Evolutionary conservation across 2,113 vertebrate species (phyloP).

Genomic region (Brienomyrus brachyistius): DNA sequence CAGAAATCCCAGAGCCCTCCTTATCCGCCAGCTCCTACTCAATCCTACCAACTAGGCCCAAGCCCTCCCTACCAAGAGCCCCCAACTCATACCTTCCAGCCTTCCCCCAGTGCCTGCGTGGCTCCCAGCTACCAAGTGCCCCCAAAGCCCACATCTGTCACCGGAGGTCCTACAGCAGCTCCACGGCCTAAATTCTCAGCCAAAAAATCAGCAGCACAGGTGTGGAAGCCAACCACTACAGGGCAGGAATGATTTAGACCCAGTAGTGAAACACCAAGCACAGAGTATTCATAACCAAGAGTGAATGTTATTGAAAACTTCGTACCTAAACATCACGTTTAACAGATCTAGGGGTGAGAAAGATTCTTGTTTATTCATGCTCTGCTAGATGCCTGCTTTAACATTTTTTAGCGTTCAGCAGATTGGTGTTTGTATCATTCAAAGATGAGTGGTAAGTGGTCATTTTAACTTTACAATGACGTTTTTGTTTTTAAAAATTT

Average conservation of each 20-base stretch:
- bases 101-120: slow-evolving; percentile 46
- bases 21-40: slow-evolving; percentile 29
- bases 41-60: slow-evolving; percentile 6
- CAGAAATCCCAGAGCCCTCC: slow-evolving; percentile 41
- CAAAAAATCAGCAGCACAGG: slow-evolving; percentile 84
- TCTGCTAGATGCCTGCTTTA: background rate
- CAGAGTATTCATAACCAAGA: background rate
- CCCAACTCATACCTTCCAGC: slow-evolving; percentile 54
- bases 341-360: background rate
- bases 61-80: slow-evolving; percentile 32
- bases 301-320: background rate
- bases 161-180: slow-evolving; percentile 57
- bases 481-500: background rate
- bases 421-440: background rate
- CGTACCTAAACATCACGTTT: background rate
- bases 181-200: slow-evolving; percentile 93
- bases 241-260: slow-evolving; percentile 64
- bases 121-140: slow-evolving; percentile 58
- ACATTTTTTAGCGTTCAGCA: background rate
- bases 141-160: slow-evolving; percentile 64
- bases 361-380: background rate
- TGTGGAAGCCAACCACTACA: slow-evolving; percentile 82
- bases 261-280: slow-evolving; percentile 37
- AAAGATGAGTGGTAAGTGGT: background rate
- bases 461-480: background rate